Base-by-base conservation (phyloP, 92 coral and sea anemone genomes). In the Zoanthus gigantus region DNA sequence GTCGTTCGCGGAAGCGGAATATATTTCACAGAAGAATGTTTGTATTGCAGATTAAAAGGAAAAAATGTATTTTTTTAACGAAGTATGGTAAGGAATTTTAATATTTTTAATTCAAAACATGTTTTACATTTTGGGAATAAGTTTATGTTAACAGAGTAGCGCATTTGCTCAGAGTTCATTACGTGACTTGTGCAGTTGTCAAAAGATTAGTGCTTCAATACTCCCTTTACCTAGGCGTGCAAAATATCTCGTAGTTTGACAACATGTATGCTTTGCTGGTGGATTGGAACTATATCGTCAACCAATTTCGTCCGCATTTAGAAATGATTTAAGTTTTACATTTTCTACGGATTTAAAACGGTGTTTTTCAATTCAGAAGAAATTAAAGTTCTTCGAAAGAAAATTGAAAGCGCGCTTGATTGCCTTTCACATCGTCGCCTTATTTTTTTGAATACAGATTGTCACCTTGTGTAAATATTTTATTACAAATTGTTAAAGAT, bases 151-250 rank as follows among this genome's bases (percentile, higher is more conserved):
- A 2, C 42, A 37, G 42, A n/a, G 45, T 28, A 15, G 17, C 9
- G 42, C 65, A 47, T 65, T 46, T 54, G 74, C 65, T 78, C 53
- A 50, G 32, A 81, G 31, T 58, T n/a, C 65, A 68, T 66, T 77
- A 28, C 67, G 54, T 52, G 67, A 31, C 82, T 53, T 81, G 85
- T 81, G 85, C 85, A 81, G 13, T 66, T 81, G 75, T 81, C 85
- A 66, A 79, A 61, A 18, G 65, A 53, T 47, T 47, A 11, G 0
- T 50, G 71, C 83, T 79, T 56, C 74, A n/a, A 60, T 23, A 15
- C 34, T 65, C 29, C 58, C 13, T 45, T 45, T 63, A 31, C 74
- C 85, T 4, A 80, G 58, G 56, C 85, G 16, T 45, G 75, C 58
- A 44, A 53, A 81, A 81, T 45, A 1, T 18, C 58, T 15, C 74